Conservation (phyloP, 2,797 vertebrate species). For the Eptatretus atami region DNA sequence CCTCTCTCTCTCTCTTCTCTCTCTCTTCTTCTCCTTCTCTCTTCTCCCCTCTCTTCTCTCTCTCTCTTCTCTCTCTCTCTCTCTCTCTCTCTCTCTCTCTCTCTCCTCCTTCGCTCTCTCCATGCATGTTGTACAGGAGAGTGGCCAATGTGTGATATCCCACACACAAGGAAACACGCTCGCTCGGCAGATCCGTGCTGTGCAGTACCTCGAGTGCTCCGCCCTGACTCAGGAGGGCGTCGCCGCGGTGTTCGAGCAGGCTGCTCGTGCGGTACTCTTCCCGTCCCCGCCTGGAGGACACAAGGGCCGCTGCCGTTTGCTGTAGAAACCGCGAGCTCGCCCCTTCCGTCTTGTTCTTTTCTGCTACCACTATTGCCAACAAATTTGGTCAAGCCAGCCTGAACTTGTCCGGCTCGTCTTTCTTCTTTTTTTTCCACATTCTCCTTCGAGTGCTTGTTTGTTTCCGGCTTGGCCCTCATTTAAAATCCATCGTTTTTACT, state of each 20-base stretch:
- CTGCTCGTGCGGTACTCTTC: slow-evolving; percentile 27
- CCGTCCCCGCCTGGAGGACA: slow-evolving; percentile 8
- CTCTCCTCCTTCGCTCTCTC: not conserved
- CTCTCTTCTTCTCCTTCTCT: not conserved
- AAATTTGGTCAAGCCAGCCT: too few species aligned
- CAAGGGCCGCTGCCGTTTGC: not conserved
- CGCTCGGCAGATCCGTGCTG: slow-evolving; percentile 28
- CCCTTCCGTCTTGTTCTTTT: too few species aligned
- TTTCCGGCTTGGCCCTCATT: too few species aligned
- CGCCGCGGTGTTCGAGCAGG: slow-evolving; percentile 33
- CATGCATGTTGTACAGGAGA: slow-evolving; percentile 12
- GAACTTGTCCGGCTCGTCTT: too few species aligned
- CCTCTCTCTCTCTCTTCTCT: not conserved
- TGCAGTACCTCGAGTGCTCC: slow-evolving; percentile 40
- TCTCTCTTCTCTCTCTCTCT: not conserved
- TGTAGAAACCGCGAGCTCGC: not conserved
- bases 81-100: not conserved
- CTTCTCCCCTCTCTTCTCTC: not conserved
- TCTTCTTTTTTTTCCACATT: too few species aligned
- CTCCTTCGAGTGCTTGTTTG: too few species aligned
- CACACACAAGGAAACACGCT: slow-evolving; percentile 27
- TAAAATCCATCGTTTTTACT: too few species aligned
- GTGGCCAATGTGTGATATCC: slow-evolving; percentile 25
- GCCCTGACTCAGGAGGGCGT: slow-evolving; percentile 36
- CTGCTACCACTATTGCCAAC: too few species aligned